These are phyloP conservation scores for Zelleria hepariella DNA, from an alignment of 2,888 invertebrate species.

Conservation along the genomic window DNA sequence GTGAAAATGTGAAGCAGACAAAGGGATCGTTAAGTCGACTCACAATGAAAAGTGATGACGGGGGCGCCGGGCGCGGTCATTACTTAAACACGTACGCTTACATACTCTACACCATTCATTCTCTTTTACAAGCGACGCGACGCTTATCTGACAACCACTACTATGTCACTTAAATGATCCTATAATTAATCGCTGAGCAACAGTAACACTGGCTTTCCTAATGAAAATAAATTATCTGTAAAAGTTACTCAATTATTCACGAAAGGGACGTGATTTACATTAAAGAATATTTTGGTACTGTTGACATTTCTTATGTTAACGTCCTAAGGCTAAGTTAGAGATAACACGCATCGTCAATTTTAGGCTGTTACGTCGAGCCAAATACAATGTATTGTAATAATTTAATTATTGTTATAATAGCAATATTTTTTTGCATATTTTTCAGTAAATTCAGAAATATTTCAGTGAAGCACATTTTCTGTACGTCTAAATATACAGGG, in stretches of 20 bases:
- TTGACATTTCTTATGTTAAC: no score
- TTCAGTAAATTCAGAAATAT: no score
- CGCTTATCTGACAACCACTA: not conserved
- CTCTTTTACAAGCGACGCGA: not conserved
- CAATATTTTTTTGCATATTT: no score
- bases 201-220: no score
- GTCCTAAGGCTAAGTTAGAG: no score
- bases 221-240: not conserved
- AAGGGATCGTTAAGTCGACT: conserved; percentile 7
- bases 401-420: no score
- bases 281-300: no score
- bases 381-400: no score
- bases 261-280: not conserved
- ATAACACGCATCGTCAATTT: no score
- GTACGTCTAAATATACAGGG: no score
- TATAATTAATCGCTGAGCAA: not conserved
- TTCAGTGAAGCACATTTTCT: no score
- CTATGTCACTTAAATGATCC: not conserved
- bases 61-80: conserved; percentile 6
- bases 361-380: no score
- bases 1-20: conserved; percentile 7
- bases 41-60: conserved; percentile 9
- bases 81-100: conserved; percentile 9
- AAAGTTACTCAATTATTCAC: not conserved
- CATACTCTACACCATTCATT: conserved; percentile 2